Base-by-base conservation (phyloP, 2,113 vertebrate genomes). In the Hyperoodon ampullatus region DNA sequence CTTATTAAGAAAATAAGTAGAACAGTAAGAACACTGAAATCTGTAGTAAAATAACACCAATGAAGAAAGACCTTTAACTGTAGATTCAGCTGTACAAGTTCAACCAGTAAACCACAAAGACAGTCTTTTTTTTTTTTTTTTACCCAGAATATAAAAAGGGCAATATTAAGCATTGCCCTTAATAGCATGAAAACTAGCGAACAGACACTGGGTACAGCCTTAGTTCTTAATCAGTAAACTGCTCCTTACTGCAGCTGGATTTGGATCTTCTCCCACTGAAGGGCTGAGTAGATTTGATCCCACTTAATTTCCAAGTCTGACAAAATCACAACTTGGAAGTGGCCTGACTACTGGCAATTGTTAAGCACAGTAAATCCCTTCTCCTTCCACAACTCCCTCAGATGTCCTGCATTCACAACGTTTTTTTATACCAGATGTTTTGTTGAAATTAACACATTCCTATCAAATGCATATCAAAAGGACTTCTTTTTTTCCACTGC, bases 261-360 rank as follows among this genome's bases (percentile, higher is more conserved):
- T 93, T 96, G 91, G 95, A 96, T 81, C 75, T 85, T 96, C 84
- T 97, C 92, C 95, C 75, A 88, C 14, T 30, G 70, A 88, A 97
- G 65, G 60, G 33, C 81, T 80, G 35, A 95, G 88, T 60, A 96
- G 90, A 95, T 87, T 47, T 85, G 88, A 96, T 97, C 47, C 28
- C 50, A 96, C 88, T 97, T 97, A 85, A 97, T 97, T 97, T 98
- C 94, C 85, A 95, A 96, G 95, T 95, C 81, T 94, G 94, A 96
- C 88, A 97, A 98, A 98, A 96, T 96, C 90, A 96, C 86, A 96
- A 94, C 84, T 96, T 97, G 97, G 75, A 97, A 97, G 66, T 94
- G 42, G 71, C 23, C 61, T 95, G 65, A 95, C 88, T 86, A 90
- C 77, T 96, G 90, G 94, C 96, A 97, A 93, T 93, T 95, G 90